phyloP scores from a whole-genome alignment of 1,140 invertebrate species.

The Episyrphus balteatus region DNA sequence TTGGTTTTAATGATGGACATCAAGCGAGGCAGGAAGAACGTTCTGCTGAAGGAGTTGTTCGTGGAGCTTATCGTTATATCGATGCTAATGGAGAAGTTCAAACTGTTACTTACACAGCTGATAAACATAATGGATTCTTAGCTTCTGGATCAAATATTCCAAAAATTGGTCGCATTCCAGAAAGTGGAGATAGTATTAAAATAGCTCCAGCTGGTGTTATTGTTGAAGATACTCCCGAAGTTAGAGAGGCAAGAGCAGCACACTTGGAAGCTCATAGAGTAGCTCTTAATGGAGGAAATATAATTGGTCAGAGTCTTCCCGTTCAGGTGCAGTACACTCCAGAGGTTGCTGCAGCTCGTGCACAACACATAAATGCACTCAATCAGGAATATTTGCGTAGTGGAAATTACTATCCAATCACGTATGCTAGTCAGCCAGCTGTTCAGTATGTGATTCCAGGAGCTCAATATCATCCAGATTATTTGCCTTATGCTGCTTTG shows the following conservation, averaged over 20 bases:
- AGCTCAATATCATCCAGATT: too few relatives aligned
- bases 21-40: neutral
- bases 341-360: conserved; percentile 16
- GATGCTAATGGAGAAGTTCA: neutral
- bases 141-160: conserved; percentile 1
- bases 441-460: too few relatives aligned
- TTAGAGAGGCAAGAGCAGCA: too few relatives aligned
- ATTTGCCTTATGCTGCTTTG: too few relatives aligned
- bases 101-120: neutral
- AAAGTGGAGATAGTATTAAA: neutral
- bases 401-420: too few relatives aligned
- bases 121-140: neutral
- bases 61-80: neutral
- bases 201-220: too few relatives aligned
- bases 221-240: too few relatives aligned
- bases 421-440: too few relatives aligned
- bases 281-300: conserved; percentile 10
- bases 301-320: conserved; percentile 7
- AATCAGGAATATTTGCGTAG: neutral
- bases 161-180: conserved; percentile 15
- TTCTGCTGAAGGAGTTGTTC: neutral
- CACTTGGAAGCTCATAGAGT: too few relatives aligned
- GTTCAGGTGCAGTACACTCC: conserved; percentile 16
- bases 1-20: neutral
- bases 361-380: neutral